A percentile compares a stretch with the other conserved stretches of the same genome.
Evolutionary conservation across 1,140 invertebrate species (phyloP).

Genomic region (Gryllus bimaculatus): DNA sequence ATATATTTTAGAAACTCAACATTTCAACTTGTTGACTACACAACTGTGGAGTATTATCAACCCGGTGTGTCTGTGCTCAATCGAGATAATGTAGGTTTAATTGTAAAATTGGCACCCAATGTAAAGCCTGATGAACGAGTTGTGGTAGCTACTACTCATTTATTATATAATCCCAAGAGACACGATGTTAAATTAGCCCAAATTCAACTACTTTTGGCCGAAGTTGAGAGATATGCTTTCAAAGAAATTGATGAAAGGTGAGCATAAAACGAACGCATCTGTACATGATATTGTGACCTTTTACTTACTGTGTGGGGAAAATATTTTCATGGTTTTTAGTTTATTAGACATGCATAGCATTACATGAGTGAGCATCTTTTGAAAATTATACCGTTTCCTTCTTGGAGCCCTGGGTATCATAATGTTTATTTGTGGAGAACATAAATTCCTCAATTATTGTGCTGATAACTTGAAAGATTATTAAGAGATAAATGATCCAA

Average conservation of each 20-base stretch:
- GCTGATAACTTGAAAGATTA: too few relatives aligned
- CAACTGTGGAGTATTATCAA: conserved; percentile 50
- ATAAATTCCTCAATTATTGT: too few relatives aligned
- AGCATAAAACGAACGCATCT: not conserved
- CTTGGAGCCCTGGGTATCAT: too few relatives aligned
- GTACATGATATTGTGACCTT: too few relatives aligned
- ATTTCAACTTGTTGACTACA: conserved; percentile 51
- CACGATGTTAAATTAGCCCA: conserved; percentile 85
- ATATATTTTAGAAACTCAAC: conserved; percentile 60
- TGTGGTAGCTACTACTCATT: conserved; percentile 83
- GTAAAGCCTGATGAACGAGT: conserved; percentile 40
- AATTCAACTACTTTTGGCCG: conserved; percentile 63
- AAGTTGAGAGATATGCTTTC: conserved; percentile 71
- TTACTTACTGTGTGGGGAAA: too few relatives aligned
- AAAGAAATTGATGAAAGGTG: conserved; percentile 21
- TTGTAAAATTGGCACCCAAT: conserved; percentile 59
- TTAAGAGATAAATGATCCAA: too few relatives aligned
- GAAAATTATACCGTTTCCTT: too few relatives aligned
- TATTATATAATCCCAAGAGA: conserved; percentile 84
- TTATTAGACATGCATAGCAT: too few relatives aligned
- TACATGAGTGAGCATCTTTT: too few relatives aligned
- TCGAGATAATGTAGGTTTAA: conserved; percentile 78
- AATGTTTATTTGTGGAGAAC: too few relatives aligned
- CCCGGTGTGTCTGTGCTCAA: conserved; percentile 49
- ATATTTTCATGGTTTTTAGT: too few relatives aligned